These are phyloP conservation scores for Oryzias melastigma DNA, from an alignment of 2,113 vertebrate species.

Conservation along the genomic window DNA sequence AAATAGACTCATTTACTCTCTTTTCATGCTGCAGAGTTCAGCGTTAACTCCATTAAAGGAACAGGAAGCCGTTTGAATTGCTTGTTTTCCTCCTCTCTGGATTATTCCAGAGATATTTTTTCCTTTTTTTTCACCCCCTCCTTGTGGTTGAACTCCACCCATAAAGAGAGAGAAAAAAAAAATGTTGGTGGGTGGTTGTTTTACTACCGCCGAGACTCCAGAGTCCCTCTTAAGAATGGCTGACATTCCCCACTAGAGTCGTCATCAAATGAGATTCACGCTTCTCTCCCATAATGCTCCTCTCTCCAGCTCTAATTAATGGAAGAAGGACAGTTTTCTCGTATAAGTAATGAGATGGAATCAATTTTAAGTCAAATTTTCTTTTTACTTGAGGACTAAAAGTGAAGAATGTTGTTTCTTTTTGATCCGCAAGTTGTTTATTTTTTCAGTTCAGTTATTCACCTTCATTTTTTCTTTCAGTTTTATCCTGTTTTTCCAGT, in stretches of 20 bases:
- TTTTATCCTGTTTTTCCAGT: constrained; percentile 1
- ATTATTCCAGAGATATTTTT: too few species aligned
- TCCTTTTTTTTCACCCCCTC: too few species aligned
- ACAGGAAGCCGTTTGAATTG: too few species aligned
- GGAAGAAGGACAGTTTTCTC: constrained; percentile 2
- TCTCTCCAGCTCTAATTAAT: constrained; percentile 24
- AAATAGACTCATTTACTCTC: too few species aligned
- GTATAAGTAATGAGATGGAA: background rate
- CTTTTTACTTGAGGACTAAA: too few species aligned
- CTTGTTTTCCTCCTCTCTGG: too few species aligned
- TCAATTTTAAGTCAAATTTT: too few species aligned
- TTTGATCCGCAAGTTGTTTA: background rate
- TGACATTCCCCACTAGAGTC: constrained; percentile 21
- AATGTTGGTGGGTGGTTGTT: background rate
- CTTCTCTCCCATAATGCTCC: constrained; percentile 35
- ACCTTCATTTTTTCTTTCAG: background rate
- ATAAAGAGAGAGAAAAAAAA: background rate
- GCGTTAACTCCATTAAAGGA: too few species aligned
- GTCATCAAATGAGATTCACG: constrained; percentile 48
- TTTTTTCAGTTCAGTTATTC: background rate
- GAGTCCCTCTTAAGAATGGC: constrained; percentile 1
- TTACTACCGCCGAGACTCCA: background rate
- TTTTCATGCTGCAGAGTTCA: too few species aligned
- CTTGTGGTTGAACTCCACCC: too few species aligned
- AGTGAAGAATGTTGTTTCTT: too few species aligned